These are phyloP conservation scores for Chiridota heheva DNA, from an alignment of 35 echinoderm and acorn worm genomes.

Conservation along the genomic window DNA sequence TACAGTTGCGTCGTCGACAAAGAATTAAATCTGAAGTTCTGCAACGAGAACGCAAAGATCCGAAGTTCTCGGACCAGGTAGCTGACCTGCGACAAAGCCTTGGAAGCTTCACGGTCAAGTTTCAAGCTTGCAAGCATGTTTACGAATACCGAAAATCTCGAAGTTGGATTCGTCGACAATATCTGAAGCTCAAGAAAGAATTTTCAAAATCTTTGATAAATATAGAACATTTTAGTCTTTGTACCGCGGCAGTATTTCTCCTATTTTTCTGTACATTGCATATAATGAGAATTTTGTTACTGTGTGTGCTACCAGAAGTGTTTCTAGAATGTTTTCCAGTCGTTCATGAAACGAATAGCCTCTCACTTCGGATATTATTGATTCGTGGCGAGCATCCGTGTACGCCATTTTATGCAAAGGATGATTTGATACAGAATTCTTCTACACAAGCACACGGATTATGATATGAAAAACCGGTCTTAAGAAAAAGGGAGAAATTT, in stretches of 20 bases:
- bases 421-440: too few relatives aligned
- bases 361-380: too few relatives aligned
- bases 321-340: conserved; percentile 16
- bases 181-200: neutral
- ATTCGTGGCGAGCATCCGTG: too few relatives aligned
- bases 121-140: too few relatives aligned
- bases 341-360: neutral
- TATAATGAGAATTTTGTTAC: neutral
- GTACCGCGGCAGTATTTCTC: neutral
- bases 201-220: neutral
- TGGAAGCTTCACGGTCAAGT: too few relatives aligned
- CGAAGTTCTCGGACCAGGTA: too few relatives aligned
- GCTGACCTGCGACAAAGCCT: too few relatives aligned
- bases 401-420: too few relatives aligned
- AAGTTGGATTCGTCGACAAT: neutral
- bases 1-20: conserved; percentile 13
- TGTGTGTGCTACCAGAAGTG: conserved; percentile 8
- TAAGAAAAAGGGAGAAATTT: too few relatives aligned
- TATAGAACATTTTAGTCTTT: conserved; percentile 8
- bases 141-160: too few relatives aligned
- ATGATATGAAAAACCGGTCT: too few relatives aligned
- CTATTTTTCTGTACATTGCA: neutral
- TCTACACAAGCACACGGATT: too few relatives aligned
- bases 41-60: neutral
- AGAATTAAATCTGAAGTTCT: conserved; percentile 3